phyloP scores from a whole-genome alignment of 2,888 invertebrate species.

The Uloborus plumipes region DNA sequence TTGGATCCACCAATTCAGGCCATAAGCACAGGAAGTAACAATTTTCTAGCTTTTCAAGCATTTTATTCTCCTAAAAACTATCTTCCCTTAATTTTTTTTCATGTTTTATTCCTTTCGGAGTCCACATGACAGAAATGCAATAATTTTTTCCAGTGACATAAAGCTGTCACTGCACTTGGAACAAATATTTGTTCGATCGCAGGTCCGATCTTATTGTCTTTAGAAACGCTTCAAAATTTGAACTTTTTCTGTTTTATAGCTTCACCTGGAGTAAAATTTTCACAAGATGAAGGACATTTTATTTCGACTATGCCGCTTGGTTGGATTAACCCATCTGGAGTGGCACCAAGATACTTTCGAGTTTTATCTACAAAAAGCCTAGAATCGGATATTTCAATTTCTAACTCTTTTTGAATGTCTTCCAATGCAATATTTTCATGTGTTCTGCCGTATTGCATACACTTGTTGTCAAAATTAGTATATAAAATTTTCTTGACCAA shows the following conservation, averaged over 20 bases:
- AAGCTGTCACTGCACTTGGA: not conserved
- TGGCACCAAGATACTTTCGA: not conserved
- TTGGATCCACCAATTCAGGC: conserved; percentile 9
- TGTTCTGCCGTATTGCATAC: not conserved
- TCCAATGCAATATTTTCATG: not conserved
- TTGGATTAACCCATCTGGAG: not conserved
- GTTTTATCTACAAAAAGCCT: not conserved
- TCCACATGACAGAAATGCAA: not conserved
- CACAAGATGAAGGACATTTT: not conserved
- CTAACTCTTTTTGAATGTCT: not conserved
- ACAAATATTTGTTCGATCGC: not conserved
- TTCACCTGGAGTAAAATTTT: not conserved
- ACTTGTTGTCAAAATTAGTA: not conserved
- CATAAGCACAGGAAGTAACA: conserved; percentile 3
- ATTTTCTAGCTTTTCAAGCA: not conserved
- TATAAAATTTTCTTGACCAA: not conserved
- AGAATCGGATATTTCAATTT: not conserved
- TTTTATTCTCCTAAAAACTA: not conserved
- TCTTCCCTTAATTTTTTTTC: not conserved
- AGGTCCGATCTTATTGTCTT: not conserved
- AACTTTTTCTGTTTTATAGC: not conserved
- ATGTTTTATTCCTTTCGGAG: not conserved
- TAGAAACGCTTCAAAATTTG: not conserved
- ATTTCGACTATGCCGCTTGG: not conserved
- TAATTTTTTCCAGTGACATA: not conserved